These are phyloP conservation scores for Onthophagus taurus DNA, from an alignment of 1,140 invertebrate genomes.

Conservation along the genomic window DNA sequence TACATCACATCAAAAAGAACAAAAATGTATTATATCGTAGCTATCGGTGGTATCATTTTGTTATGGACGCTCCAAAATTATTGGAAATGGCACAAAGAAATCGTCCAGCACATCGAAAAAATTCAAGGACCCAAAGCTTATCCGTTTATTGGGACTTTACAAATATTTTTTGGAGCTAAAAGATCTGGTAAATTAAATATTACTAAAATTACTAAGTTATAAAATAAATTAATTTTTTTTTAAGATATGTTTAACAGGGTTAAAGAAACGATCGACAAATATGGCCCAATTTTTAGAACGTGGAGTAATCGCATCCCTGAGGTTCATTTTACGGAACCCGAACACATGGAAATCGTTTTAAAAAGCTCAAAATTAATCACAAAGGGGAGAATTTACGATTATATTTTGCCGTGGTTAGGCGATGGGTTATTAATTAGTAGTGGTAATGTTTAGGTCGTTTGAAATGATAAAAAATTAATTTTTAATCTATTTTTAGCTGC, in stretches of 20 bases:
- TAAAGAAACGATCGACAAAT: neutral
- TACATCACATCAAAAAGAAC: too few species aligned
- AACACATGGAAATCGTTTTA: constrained; percentile 38
- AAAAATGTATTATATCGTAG: too few species aligned
- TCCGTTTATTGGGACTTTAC: neutral
- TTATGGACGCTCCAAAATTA: neutral
- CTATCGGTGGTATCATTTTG: neutral
- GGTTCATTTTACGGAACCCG: constrained; percentile 26
- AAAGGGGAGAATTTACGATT: constrained; percentile 47
- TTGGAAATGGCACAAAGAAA: constrained; percentile 1
- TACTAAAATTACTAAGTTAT: neutral
- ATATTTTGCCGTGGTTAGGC: constrained; percentile 45
- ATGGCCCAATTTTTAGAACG: constrained; percentile 25
- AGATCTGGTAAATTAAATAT: neutral
- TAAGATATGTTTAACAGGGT: neutral
- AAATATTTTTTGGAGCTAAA: constrained; percentile 3
- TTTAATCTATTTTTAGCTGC: constrained; percentile 13
- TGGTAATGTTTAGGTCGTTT: constrained; percentile 37
- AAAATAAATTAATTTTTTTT: neutral
- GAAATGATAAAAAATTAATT: too few species aligned
- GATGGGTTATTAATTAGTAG: constrained; percentile 43
- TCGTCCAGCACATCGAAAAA: neutral
- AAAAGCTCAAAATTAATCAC: constrained; percentile 45
- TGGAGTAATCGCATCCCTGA: constrained; percentile 24
- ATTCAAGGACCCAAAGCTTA: neutral